These are phyloP conservation scores for Smittia aterrima DNA, from an alignment of 2,888 invertebrate genomes.

Conservation along the genomic window DNA sequence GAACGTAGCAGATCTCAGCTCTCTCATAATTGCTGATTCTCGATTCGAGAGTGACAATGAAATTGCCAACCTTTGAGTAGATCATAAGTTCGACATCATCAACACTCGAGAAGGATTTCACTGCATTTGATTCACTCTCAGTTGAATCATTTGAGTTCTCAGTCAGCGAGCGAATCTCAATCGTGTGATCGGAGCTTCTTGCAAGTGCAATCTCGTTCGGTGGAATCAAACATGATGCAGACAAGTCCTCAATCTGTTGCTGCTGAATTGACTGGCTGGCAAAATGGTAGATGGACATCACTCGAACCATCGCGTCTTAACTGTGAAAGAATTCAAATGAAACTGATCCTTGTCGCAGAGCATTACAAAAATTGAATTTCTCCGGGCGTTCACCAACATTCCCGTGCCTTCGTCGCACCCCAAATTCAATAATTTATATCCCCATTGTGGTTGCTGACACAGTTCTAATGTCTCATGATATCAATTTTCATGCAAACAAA, in stretches of 20 bases:
- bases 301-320: constrained; percentile 26
- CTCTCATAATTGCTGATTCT: constrained; percentile 32
- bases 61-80: constrained; percentile 24
- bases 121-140: background rate
- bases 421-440: no score
- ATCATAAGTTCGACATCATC: constrained; percentile 33
- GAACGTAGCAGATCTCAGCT: constrained; percentile 26
- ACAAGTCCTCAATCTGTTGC: constrained; percentile 1
- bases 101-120: constrained; percentile 31
- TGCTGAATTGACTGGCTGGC: constrained; percentile 24
- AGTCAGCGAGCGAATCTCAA: constrained; percentile 22
- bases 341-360: background rate
- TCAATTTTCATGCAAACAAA: no score
- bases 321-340: background rate
- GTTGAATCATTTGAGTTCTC: background rate
- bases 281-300: constrained; percentile 34
- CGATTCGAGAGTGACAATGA: background rate
- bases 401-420: no score
- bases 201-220: constrained; percentile 11
- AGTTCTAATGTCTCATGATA: no score
- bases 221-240: constrained; percentile 12
- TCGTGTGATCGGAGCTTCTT: constrained; percentile 22
- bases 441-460: no score
- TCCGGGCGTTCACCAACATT: no score
- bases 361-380: background rate